These are phyloP conservation scores for Baronia brevicornis DNA, from an alignment of 2,888 invertebrate genomes.

Conservation along the genomic window DNA sequence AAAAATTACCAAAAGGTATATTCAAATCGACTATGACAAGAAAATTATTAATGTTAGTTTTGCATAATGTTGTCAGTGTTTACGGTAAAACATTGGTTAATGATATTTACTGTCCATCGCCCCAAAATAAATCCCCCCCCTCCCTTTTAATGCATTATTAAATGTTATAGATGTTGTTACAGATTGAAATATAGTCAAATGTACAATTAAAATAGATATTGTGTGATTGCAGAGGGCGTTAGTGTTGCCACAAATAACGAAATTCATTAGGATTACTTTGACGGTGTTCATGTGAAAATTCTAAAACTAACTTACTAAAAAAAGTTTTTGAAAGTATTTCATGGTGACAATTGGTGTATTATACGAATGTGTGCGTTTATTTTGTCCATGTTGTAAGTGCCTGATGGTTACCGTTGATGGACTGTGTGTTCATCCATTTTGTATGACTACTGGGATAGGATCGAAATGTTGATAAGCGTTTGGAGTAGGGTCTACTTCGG, in stretches of 20 bases:
- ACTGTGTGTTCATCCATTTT: no score
- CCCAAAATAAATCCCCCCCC: slow-evolving; percentile 3
- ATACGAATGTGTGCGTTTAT: no score
- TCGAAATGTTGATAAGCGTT: background rate
- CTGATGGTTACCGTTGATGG: no score
- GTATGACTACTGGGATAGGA: no score
- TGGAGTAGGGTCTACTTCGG: background rate
- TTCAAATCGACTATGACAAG: no score
- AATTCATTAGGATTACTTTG: background rate
- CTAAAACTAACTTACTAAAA: background rate
- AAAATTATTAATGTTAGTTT: no score
- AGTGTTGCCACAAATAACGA: background rate
- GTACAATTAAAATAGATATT: no score
- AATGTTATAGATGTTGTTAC: slow-evolving; percentile 12
- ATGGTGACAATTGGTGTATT: background rate
- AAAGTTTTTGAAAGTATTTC: background rate
- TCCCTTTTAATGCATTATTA: slow-evolving; percentile 8
- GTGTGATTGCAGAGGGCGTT: slow-evolving; percentile 3
- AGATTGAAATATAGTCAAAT: slow-evolving; percentile 9
- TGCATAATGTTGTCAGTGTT: no score
- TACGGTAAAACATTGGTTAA: no score
- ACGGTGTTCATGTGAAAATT: slow-evolving; percentile 11
- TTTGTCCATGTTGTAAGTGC: no score
- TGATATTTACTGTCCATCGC: slow-evolving; percentile 9
- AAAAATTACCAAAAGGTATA: no score